Conservation (phyloP, 2,888 invertebrate genomes). For the Ariolimax columbianus region DNA sequence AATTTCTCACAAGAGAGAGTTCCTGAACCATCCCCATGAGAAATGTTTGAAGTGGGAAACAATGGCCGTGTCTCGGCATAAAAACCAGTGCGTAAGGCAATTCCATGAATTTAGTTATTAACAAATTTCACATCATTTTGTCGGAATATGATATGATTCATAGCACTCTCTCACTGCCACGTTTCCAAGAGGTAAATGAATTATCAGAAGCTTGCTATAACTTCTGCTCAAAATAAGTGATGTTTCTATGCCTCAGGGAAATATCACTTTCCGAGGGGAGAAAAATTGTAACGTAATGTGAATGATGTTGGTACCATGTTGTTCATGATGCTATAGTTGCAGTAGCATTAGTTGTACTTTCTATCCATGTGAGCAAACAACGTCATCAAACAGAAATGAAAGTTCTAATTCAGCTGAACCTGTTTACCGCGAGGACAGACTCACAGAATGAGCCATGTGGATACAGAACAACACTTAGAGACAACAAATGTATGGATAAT, state of each 20-base stretch:
- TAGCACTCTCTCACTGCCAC: background rate
- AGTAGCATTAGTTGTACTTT: background rate
- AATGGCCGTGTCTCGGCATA: background rate
- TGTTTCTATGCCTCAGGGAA: background rate
- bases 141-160: constrained; percentile 28
- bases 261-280: background rate
- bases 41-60: background rate
- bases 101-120: background rate
- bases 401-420: no score
- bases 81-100: background rate
- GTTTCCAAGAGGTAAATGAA: constrained; percentile 15
- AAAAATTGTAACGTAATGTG: background rate
- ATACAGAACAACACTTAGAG: no score
- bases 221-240: background rate
- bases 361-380: background rate
- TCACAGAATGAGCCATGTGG: no score
- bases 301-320: background rate
- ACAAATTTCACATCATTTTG: background rate
- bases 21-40: background rate
- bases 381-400: no score
- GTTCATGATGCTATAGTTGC: background rate
- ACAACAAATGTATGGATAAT: no score
- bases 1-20: background rate
- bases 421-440: no score
- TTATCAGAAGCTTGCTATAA: constrained; percentile 3